A percentile compares a stretch with the other conserved stretches of the same genome.
Conservation (phyloP, 2,113 vertebrate species). For the Echinops telfairi region DNA sequence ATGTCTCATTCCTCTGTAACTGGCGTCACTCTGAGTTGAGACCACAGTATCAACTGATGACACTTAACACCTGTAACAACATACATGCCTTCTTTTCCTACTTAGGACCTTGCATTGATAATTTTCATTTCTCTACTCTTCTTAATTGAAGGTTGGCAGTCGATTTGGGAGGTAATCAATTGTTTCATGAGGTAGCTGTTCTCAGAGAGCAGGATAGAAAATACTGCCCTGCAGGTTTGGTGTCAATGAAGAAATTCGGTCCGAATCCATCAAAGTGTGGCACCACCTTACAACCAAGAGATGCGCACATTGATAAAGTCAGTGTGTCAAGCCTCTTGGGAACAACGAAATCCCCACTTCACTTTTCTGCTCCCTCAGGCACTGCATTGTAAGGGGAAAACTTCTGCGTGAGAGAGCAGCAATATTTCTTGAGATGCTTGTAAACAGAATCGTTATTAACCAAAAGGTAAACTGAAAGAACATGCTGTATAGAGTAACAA, state of each 20-base stretch:
- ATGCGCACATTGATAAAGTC: slow-evolving; percentile 60
- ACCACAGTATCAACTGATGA: too few species aligned
- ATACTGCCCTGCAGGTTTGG: slow-evolving; percentile 69
- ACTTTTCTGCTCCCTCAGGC: slow-evolving; percentile 53
- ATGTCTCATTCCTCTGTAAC: too few species aligned
- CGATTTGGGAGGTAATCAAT: slow-evolving; percentile 78
- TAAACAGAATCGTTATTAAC: slow-evolving; percentile 65
- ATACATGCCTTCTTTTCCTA: background rate
- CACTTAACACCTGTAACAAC: too few species aligned
- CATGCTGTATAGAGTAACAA: background rate
- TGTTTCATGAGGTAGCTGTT: slow-evolving; percentile 80
- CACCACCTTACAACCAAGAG: slow-evolving; percentile 54
- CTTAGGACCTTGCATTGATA: background rate
- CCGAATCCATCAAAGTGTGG: slow-evolving; percentile 75
- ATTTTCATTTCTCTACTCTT: slow-evolving; percentile 64
- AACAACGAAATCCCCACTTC: slow-evolving; percentile 20
- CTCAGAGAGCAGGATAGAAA: slow-evolving; percentile 66
- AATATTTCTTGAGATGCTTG: slow-evolving; percentile 66
- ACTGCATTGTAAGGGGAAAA: background rate
- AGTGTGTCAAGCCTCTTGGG: slow-evolving; percentile 50
- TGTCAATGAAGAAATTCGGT: slow-evolving; percentile 77
- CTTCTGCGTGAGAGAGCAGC: slow-evolving; percentile 43
- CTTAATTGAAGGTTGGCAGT: slow-evolving; percentile 71
- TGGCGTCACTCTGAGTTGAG: too few species aligned
- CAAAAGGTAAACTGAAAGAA: slow-evolving; percentile 56